Base-by-base conservation (phyloP, 2,797 vertebrate genomes). In the Helicolenus hilgendorfi region DNA sequence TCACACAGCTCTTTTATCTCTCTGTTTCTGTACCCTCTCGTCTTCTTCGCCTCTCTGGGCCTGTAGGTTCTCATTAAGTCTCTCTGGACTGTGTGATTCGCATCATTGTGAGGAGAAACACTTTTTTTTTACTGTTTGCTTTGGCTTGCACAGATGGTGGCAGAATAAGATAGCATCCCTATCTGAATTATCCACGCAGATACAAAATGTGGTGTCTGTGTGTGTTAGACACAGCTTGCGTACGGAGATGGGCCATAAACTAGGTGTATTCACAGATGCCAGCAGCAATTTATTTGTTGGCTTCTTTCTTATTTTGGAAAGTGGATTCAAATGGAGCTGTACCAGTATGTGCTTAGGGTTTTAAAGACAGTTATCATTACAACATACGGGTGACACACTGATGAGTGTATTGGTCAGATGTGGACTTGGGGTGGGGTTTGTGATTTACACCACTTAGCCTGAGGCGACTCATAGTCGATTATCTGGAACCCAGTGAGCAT, bases 1-100 rank as follows among this genome's bases (percentile, higher is more conserved):
- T 84, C 78, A 79, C 89, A 84, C 89, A 84, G 77, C 83, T 92
- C 88, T 89, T 92, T 95, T 88, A 81, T 92, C 89, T 81, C 72
- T 78, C 35, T 8, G 22, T 72, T 87, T 76, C 26, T 65, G 72
- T 85, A 70, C 60, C 45, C 64, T 78, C 7, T 78, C 7, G 56
- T 89, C 77, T 81, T 65, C 1, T 78, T 65, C 1, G 41, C 72
- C 87, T 87, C 78, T 77, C 62, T 77, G 72, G 64, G 31, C 59
- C 72, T 10, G 31, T 86, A 91, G 85, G 72, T 80, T 85, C 83
- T 84, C 77, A 85, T 88, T 82, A 88, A 89, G 58, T 73, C 79
- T 88, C 78, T 74, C 53, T 11, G 60, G 68, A 69, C 72, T 83
- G 72, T 77, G 89, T 79, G 89, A 91, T 80, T 88, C 71, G 80